Percentiles rank a stretch among this genome's conserved stretches.
Conservation (phyloP, 2,113 vertebrate species). For the Diadophis punctatus region DNA sequence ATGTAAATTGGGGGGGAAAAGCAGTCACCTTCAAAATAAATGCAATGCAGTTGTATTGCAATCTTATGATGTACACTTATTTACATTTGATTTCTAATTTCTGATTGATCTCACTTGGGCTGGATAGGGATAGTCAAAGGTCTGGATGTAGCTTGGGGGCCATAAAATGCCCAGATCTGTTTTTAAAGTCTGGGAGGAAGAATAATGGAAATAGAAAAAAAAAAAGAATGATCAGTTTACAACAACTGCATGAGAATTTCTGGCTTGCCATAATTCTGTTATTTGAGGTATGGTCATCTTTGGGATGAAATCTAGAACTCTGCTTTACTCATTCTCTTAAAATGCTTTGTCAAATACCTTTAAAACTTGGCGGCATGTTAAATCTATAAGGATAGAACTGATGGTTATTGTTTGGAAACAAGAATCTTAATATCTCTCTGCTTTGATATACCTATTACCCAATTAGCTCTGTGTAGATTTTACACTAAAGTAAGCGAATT, state of each 20-base stretch:
- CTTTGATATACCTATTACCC: background rate
- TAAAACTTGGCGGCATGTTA: background rate
- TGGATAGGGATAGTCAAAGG: background rate
- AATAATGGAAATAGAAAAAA: background rate
- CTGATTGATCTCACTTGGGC: background rate
- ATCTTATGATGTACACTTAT: background rate
- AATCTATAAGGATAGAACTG: background rate
- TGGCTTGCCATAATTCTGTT: background rate
- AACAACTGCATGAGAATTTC: too few species aligned
- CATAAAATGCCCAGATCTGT: background rate
- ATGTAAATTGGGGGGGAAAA: background rate
- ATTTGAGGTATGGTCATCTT: background rate
- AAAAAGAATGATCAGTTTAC: too few species aligned
- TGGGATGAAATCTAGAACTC: background rate
- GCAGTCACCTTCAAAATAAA: background rate
- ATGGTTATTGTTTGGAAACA: background rate
- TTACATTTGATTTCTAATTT: background rate
- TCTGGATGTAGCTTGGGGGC: background rate
- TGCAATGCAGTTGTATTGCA: background rate
- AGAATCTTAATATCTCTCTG: background rate
- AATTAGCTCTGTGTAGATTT: background rate
- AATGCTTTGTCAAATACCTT: background rate
- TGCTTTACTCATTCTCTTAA: background rate
- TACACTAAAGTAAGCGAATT: background rate
- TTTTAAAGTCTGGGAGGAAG: slow-evolving; percentile 18